Conservation (phyloP, 2,797 vertebrate species). For the Menidia menidia region DNA sequence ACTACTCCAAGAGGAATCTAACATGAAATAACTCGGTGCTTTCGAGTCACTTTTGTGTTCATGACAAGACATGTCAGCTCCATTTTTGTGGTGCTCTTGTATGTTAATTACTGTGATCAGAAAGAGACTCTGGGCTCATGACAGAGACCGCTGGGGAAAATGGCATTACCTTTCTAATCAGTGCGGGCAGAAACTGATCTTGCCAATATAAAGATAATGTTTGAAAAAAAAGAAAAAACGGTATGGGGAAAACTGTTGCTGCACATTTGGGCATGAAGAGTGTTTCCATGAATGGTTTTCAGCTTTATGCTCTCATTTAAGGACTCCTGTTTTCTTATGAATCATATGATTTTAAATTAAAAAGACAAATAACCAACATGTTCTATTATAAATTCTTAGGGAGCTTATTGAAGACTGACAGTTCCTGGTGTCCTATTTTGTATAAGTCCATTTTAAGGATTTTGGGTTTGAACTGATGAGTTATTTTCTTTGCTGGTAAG, state of each 20-base stretch:
- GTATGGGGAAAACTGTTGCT: background rate
- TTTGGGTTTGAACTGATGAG: background rate
- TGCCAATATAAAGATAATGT: background rate
- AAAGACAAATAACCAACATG: too few species aligned
- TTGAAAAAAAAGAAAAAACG: background rate
- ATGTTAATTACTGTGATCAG: constrained; percentile 36
- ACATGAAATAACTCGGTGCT: background rate
- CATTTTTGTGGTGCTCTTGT: constrained; percentile 19
- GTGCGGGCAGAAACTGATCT: background rate
- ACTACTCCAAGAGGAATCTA: constrained; percentile 16
- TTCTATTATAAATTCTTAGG: too few species aligned
- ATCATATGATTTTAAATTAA: too few species aligned
- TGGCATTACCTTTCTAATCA: constrained; percentile 1
- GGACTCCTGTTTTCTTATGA: too few species aligned
- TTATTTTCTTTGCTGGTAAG: background rate
- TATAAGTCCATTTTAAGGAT: background rate
- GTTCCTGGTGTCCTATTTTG: background rate
- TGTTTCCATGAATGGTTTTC: background rate
- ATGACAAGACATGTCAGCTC: constrained; percentile 21
- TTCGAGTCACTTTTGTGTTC: constrained; percentile 27
- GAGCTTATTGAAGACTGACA: too few species aligned
- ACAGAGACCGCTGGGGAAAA: background rate
- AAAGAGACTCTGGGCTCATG: constrained; percentile 3
- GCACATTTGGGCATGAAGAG: background rate
- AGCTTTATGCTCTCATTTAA: too few species aligned